phyloP scores from a whole-genome alignment of 2,113 vertebrate species.

The Scytalopus superciliaris region DNA sequence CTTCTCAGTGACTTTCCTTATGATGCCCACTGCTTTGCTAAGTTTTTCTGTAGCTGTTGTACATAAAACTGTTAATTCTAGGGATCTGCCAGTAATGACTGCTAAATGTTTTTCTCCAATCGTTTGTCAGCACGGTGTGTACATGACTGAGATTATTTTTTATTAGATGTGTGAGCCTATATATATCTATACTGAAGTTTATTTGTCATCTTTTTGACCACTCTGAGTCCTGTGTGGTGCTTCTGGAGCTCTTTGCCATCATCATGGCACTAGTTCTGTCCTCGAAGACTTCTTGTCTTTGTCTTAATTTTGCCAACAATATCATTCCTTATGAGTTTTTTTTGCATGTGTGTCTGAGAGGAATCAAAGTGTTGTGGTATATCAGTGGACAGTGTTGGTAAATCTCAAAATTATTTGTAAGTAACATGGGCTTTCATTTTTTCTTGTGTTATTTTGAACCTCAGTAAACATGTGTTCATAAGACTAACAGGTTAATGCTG shows the following conservation, averaged over 20 bases:
- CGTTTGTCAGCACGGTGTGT: neutral
- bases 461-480: neutral
- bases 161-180: neutral
- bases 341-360: neutral
- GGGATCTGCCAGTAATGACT: neutral
- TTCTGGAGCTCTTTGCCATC: neutral
- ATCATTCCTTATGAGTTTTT: neutral
- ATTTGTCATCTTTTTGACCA: neutral
- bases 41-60: neutral
- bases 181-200: neutral
- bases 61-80: neutral
- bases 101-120: neutral
- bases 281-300: neutral
- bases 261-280: neutral
- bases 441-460: neutral
- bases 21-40: neutral
- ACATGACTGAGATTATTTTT: neutral
- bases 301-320: neutral
- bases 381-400: neutral
- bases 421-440: rapidly evolving
- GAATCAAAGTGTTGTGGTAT: neutral
- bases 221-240: neutral
- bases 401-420: neutral
- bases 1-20: neutral
- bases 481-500: neutral